Evolutionary conservation across 2,113 vertebrate genomes (phyloP).

Genomic region (Clupea harengus): DNA sequence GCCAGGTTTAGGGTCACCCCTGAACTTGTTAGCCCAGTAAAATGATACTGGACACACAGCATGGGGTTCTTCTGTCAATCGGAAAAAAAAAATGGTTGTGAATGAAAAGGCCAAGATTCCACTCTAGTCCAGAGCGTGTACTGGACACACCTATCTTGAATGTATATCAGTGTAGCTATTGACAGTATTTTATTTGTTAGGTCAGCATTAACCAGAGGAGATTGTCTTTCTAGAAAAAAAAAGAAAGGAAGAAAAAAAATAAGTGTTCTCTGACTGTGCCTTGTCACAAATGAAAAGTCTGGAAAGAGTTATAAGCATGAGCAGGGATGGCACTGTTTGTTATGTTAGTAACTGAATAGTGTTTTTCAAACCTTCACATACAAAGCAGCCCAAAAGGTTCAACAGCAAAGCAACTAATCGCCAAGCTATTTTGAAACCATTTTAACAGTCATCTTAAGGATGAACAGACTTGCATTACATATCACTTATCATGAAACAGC

Average conservation of each 20-base stretch:
- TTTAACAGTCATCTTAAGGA: background rate
- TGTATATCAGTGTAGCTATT: background rate
- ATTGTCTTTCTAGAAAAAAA: background rate
- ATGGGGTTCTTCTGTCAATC: slow-evolving; percentile 13
- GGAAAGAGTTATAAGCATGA: background rate
- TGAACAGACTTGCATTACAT: background rate
- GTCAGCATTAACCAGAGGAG: background rate
- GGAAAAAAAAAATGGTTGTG: slow-evolving; percentile 1
- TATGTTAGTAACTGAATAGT: background rate
- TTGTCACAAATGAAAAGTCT: background rate
- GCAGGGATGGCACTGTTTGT: background rate
- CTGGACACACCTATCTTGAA: background rate
- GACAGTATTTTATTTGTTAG: background rate
- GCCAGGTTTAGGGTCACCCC: slow-evolving; percentile 22
- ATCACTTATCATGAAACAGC: background rate
- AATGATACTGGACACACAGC: slow-evolving; percentile 21
- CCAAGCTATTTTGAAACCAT: too few species aligned
- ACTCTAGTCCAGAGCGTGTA: background rate
- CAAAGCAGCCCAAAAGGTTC: background rate
- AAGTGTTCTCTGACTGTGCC: background rate
- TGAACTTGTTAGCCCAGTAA: slow-evolving; percentile 34
- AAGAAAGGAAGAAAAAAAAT: background rate
- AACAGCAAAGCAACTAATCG: background rate
- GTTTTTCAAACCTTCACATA: background rate
- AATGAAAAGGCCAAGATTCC: background rate